Evolutionary conservation across 2,888 invertebrate genomes (phyloP), one percentile per base, ranked within the genome.

Genomic region (Eurois occulta): DNA sequence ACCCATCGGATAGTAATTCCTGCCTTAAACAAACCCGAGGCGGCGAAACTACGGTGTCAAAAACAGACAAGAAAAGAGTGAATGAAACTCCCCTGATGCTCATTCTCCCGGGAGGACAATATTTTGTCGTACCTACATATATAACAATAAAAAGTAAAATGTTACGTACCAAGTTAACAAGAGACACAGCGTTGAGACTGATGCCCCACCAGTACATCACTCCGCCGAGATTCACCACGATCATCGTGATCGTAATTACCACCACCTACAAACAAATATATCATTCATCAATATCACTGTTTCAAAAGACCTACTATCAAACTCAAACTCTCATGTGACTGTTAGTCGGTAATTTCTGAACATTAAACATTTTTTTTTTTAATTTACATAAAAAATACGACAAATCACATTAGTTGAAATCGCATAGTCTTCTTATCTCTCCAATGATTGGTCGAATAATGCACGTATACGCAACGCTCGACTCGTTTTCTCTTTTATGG

Each of bases 171-270:
- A 99, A 97, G 95, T 99, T 99, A 78, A 99, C 99, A 10, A 99
- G 97, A 0, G 99, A 99, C 2, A 99, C 98, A 0, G 99, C 99
- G 93, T 99, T 99, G 72, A 99, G 97, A 55, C 98, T 98, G 86
- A 99, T 99, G 89, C 98, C 97, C 99, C 99, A 99, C 97, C 99
- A 98, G 96, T 98, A 99, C 99, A 99, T 99, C 84, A 99, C 97
- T 3, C 99, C 99, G 73, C 99, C 98, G 87, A 99, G 97, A 93
- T 99, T 98, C 67, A 98, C 97, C 70, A 99, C 97, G 76, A 99
- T 99, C 98, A 99, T 99, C 1, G 98, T 97, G 80, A 99, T 99
- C 0, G 99, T 99, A 66, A 99, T 97, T 48, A 99, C 97, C 62
- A 99, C 98, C 78, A 99, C 98, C 96, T 96, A 88, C 0, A 89